Conservation (phyloP, 2,113 vertebrate species). For the Lepisosteus osseus region DNA sequence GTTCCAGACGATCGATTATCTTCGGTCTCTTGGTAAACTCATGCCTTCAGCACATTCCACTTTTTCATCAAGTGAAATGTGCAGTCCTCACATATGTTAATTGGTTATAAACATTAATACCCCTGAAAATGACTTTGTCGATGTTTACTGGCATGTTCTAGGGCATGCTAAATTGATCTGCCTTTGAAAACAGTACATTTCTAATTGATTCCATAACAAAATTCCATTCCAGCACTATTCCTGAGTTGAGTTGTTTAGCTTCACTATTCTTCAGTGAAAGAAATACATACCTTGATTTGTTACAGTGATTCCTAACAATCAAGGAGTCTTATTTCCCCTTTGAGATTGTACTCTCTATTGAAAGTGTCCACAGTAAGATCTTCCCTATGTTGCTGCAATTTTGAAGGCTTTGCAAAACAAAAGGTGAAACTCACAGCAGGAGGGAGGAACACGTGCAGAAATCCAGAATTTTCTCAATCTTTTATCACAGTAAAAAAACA, state of each 20-base stretch:
- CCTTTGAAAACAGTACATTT: conserved; percentile 41
- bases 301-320: conserved; percentile 24
- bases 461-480: conserved; percentile 55
- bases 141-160: conserved; percentile 58
- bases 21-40: conserved; percentile 52
- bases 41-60: conserved; percentile 60
- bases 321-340: conserved; percentile 43
- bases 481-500: conserved; percentile 18
- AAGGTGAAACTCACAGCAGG: conserved; percentile 38
- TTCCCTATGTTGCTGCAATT: conserved; percentile 22
- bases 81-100: conserved; percentile 58
- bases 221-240: conserved; percentile 25
- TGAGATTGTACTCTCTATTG: conserved; percentile 39
- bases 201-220: conserved; percentile 50
- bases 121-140: conserved; percentile 65
- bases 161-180: conserved; percentile 58
- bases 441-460: conserved; percentile 14
- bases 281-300: conserved; percentile 39
- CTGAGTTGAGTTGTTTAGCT: conserved; percentile 18
- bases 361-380: conserved; percentile 7
- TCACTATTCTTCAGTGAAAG: conserved; percentile 12
- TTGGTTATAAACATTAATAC: conserved; percentile 75
- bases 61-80: conserved; percentile 70
- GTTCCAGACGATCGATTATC: conserved; percentile 66
- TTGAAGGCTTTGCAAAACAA: conserved; percentile 39